These are phyloP conservation scores for Cyanocitta stelleri DNA, from an alignment of 2,113 vertebrate genomes.

Conservation along the genomic window DNA sequence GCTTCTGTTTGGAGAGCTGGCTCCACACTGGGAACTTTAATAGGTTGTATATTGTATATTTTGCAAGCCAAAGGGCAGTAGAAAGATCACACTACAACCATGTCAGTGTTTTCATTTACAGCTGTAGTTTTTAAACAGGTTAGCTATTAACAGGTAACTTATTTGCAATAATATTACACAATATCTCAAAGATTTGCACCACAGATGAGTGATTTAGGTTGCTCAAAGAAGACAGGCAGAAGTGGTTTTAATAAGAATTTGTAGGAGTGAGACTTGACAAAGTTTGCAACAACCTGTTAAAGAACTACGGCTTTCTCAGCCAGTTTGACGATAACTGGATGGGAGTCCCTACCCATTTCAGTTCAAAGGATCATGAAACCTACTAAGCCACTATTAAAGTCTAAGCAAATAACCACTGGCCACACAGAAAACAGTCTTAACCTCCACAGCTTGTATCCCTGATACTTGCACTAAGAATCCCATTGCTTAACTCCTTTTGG, in stretches of 20 bases:
- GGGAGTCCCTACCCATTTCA: background rate
- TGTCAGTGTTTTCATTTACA: background rate
- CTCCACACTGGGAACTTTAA: background rate
- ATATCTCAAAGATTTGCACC: background rate
- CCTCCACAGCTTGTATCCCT: background rate
- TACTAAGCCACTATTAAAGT: background rate
- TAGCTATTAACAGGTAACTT: background rate
- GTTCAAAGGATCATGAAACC: background rate
- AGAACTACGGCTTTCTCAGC: background rate
- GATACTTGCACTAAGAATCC: background rate
- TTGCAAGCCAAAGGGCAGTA: background rate
- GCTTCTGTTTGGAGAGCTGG: background rate
- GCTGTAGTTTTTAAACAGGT: background rate
- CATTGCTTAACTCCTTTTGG: slow-evolving; percentile 23
- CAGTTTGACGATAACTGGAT: background rate
- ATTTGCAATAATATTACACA: background rate
- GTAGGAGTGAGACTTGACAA: background rate
- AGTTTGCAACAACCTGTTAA: background rate
- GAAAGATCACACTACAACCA: background rate
- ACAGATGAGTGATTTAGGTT: background rate
- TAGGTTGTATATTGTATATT: background rate
- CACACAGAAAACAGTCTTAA: slow-evolving; percentile 18
- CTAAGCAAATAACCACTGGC: slow-evolving; percentile 17
- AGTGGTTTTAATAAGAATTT: background rate
- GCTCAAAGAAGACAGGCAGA: background rate